A percentile compares a stretch with the other conserved stretches of the same genome.
phyloP scores from a whole-genome alignment of 2,888 invertebrate genomes.

The Apotomis turbidana region DNA sequence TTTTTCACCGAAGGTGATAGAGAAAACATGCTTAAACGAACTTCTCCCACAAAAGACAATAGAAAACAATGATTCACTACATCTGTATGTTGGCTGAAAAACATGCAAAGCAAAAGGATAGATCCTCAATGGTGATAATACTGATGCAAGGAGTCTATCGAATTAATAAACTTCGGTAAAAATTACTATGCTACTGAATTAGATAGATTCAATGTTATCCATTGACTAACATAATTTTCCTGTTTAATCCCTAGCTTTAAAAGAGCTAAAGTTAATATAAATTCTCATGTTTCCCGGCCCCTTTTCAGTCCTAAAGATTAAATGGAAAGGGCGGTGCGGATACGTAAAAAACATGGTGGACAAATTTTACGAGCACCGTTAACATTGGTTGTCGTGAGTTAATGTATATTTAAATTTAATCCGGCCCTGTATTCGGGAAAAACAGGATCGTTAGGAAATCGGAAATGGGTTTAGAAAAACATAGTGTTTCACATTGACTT shows the following conservation, averaged over 20 bases:
- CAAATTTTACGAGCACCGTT: constrained; percentile 22
- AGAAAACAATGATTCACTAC: too few relatives aligned
- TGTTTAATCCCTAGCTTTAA: background rate
- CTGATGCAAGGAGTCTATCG: too few relatives aligned
- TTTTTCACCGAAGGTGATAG: too few relatives aligned
- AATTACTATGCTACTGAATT: background rate
- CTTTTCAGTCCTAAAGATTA: background rate
- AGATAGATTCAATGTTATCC: background rate
- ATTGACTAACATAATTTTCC: background rate
- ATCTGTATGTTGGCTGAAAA: too few relatives aligned
- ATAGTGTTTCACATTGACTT: constrained; percentile 15
- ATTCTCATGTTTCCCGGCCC: background rate
- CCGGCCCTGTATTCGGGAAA: constrained; percentile 21
- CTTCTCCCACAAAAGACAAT: too few relatives aligned
- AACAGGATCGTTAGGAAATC: constrained; percentile 31
- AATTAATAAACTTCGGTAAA: too few relatives aligned
- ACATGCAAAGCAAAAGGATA: too few relatives aligned
- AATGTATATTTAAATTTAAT: constrained; percentile 39
- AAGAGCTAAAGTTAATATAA: background rate
- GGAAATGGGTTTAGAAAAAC: constrained; percentile 22
- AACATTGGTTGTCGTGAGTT: constrained; percentile 31
- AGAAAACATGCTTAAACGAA: too few relatives aligned
- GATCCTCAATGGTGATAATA: too few relatives aligned
- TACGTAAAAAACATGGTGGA: constrained; percentile 30
- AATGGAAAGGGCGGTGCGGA: constrained; percentile 27